Base-by-base conservation (phyloP, 2,113 vertebrate species). In the Eublepharis macularius region DNA sequence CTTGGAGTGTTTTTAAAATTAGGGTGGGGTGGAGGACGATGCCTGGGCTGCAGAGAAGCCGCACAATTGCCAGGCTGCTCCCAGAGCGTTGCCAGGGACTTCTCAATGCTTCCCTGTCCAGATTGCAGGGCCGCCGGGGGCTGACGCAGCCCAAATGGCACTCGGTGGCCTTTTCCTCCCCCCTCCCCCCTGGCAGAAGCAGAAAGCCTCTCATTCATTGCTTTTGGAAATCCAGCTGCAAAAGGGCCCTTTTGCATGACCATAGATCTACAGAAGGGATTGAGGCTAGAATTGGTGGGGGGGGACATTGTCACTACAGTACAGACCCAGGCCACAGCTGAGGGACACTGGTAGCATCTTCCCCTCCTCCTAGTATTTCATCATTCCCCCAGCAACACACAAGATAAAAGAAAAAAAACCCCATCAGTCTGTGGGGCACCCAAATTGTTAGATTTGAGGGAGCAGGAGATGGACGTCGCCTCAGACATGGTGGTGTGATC, bases 371-470 rank as follows among this genome's bases (percentile, higher is more conserved):
- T 11, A 14, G 1, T 26, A 19, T 13, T 32, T 6, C 13, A 7
- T 39, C 29, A 39, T 8, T 34, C 49, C 72, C 17, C 41, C 6
- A 10, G 32, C 7, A 21, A 63, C 26, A 29, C 32, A 2, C 34
- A 32, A 32, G 32, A 34, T 34, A n/a, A 6, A 51, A 51, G 74
- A 10, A 32, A 49, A 29, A n/a, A 32, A 47, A 47, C 45, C 26
- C 10, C 4, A 32, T 12, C 13, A 26, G 70, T 45, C 39, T 29
- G 9, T 36, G 66, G 92, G 91, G 60, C 91, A 91, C 16, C 91
- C 92, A 82, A 93, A 82, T 88, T 89, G 88, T 91, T 88, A 91
- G 90, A 93, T 66, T 41, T 85, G 26, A 57, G 57, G 17, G 39
- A 75, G 9, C 26, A 10, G 5, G 16, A 14, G 16, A 2, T 26